These are phyloP conservation scores for Drosophila ezoana DNA, from an alignment of 2,888 invertebrate species.

Conservation along the genomic window DNA sequence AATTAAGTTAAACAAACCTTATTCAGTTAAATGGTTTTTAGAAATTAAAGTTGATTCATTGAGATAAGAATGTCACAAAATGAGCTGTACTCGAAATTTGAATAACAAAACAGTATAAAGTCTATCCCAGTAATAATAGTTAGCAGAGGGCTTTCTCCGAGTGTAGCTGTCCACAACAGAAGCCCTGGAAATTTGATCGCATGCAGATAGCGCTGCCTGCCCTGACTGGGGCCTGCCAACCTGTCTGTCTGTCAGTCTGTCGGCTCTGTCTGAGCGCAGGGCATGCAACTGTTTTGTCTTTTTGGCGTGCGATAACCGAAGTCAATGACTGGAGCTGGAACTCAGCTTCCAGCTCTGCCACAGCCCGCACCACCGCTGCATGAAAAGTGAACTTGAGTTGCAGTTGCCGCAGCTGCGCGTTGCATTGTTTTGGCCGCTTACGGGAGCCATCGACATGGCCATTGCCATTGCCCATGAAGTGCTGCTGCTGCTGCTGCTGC, in stretches of 20 bases:
- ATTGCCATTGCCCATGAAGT: slow-evolving; percentile 42
- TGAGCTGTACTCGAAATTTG: too few relatives aligned
- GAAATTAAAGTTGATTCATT: too few relatives aligned
- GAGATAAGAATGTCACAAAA: too few relatives aligned
- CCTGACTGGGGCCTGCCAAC: slow-evolving; percentile 50
- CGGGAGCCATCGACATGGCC: slow-evolving; percentile 67
- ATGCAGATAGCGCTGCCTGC: slow-evolving; percentile 73
- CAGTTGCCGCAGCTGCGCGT: slow-evolving; percentile 44
- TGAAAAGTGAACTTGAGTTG: slow-evolving; percentile 81
- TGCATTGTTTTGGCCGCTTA: slow-evolving; percentile 66
- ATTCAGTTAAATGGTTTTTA: too few relatives aligned
- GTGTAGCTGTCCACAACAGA: slow-evolving; percentile 58
- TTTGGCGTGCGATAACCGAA: slow-evolving; percentile 80
- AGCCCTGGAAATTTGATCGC: slow-evolving; percentile 79
- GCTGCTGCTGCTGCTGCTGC: slow-evolving; percentile 12
- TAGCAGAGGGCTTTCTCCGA: neutral
- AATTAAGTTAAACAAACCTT: too few relatives aligned
- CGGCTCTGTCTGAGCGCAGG: slow-evolving; percentile 33
- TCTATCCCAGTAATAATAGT: neutral
- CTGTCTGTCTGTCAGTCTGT: slow-evolving; percentile 32
- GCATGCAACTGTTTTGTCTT: slow-evolving; percentile 81
- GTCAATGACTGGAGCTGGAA: slow-evolving; percentile 74
- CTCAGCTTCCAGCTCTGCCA: slow-evolving; percentile 7
- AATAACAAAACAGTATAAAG: neutral
- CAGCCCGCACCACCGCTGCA: slow-evolving; percentile 33